These are phyloP conservation scores for Hyphantria cunea DNA, from an alignment of 1,140 invertebrate genomes.

Conservation along the genomic window DNA sequence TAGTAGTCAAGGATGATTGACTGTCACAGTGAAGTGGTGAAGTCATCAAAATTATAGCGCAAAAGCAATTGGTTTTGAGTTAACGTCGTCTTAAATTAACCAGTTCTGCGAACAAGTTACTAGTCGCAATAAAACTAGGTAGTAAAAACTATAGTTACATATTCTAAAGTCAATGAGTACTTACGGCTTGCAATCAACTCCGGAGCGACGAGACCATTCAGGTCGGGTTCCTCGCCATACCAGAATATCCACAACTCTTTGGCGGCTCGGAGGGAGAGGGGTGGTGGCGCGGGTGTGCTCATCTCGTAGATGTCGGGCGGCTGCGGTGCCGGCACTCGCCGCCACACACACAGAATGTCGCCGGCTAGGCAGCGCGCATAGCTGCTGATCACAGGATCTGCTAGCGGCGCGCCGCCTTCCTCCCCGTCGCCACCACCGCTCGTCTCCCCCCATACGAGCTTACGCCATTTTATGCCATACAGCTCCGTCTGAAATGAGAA, in stretches of 20 bases:
- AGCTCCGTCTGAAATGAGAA: slow-evolving; percentile 93
- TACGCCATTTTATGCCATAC: slow-evolving; percentile 99
- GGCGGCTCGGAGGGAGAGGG: slow-evolving; percentile 88
- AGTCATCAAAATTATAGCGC: too few relatives aligned
- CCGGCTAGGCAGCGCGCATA: slow-evolving; percentile 96
- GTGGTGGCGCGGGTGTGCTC: slow-evolving; percentile 80
- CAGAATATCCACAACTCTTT: slow-evolving; percentile 99
- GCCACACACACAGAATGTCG: slow-evolving; percentile 98
- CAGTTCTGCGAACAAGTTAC: neutral
- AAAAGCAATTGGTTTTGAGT: neutral
- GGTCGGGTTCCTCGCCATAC: slow-evolving; percentile 98
- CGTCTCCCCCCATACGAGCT: slow-evolving; percentile 91
- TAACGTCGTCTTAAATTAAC: neutral
- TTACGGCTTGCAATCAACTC: slow-evolving; percentile 90
- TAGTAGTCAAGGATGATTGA: too few relatives aligned
- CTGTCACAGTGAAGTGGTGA: too few relatives aligned
- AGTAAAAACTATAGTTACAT: too few relatives aligned
- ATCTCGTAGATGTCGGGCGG: slow-evolving; percentile 84
- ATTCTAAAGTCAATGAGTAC: slow-evolving; percentile 55
- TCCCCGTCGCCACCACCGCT: slow-evolving; percentile 82
- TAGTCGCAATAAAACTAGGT: too few relatives aligned
- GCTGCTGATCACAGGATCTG: slow-evolving; percentile 96
- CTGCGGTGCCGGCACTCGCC: slow-evolving; percentile 87
- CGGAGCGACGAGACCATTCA: slow-evolving; percentile 90
- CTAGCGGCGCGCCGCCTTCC: slow-evolving; percentile 87